Evolutionary conservation across 2,797 vertebrate genomes (phyloP), one percentile per base, ranked within the genome.

Genomic region (Enoplosus armatus): DNA sequence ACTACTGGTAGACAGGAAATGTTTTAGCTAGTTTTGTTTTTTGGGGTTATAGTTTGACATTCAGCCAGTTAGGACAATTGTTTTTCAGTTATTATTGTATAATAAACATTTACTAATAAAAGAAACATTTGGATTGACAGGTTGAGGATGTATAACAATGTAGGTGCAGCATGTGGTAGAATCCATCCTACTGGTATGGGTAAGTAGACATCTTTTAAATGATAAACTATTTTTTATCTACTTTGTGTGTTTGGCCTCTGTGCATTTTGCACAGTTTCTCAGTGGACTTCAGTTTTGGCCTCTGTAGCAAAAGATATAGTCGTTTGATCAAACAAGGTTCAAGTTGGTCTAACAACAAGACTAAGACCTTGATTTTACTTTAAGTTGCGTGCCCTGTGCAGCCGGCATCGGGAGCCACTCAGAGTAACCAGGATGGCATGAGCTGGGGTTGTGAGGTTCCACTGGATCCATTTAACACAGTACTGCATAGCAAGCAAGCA

Each of bases 171-270:
- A 20, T 96, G 96, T 84, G 96, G 96, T 74, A 94, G 96, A 85
- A 96, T 96, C 75, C 96, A 96, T 80, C 96, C 96, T 1, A 96
- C 96, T 65, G 96, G 96, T 76, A 96, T 95, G 94, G 96, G 96
- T 96, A 89, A 90, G 94, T 73, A 43, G 1, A 79, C 41, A 20
- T 22, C 5, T 63, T 77, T 31, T 33, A 56, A 37, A 43, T 16
- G 1, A 16, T 27, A 20, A n/a, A 54, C 24, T 33, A 12, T 12
- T 72, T 15, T 45, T 10, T 62, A 22, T 45, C 14, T 62, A 22
- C 18, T 64, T 66, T 51, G 26, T 51, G 31, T 51, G 54, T 67
- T 58, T 64, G 9, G 8, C 1, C 6, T 55, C 41, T 41, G 41
- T n/a, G n/a, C n/a, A n/a, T n/a, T n/a, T n/a, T n/a, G n/a, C n/a